Base-by-base conservation (phyloP, 1,140 invertebrate genomes). In the Achatina immaculata region DNA sequence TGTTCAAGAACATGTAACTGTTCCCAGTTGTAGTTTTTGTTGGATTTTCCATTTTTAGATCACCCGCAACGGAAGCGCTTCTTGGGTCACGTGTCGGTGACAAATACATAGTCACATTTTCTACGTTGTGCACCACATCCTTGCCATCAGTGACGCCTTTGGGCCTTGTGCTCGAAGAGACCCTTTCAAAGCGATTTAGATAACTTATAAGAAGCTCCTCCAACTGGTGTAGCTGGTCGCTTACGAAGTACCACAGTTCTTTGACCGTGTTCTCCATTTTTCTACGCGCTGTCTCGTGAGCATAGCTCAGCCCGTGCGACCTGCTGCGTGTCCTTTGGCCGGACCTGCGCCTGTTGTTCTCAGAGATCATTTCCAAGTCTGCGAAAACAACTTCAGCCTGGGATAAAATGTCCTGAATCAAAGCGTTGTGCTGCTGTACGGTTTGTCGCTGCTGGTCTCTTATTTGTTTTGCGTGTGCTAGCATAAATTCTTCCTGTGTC, bases 221-320 rank as follows among this genome's bases (percentile, higher is more conserved):
- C n/a, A n/a, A n/a, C n/a, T n/a, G n/a, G 38, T 93, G 93, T 73
- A 98, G 91, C 89, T 96, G 94, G 62, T 94, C 92, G 83, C 93
- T 94, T 0, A 97, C 92, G 87, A 94, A 98, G 82, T 89, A 91
- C 92, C 92, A 92, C 75, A 92, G 87, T 86, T 93, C 93, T 73
- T 84, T 94, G 0, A 96, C 94, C 87, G 95, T 96, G 65, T 94
- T 94, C 84, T 94, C 94, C 69, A 97, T 92, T 84, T 94, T 93
- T 24, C 96, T 92, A 69, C 96, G 92, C 14, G 95, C 90, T 85
- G 94, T 93, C 92, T 98, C 97, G 89, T 97, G 97, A 83, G 96
- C 94, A 75, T 94, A 88, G 42, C 93, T 94, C 6, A 96, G n/a
- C 6, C n/a, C 55, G 21, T 11, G 14, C 6, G 11, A 19, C 4